phyloP scores from a whole-genome alignment of 1,140 invertebrate genomes.

The Dendroctonus valens region DNA sequence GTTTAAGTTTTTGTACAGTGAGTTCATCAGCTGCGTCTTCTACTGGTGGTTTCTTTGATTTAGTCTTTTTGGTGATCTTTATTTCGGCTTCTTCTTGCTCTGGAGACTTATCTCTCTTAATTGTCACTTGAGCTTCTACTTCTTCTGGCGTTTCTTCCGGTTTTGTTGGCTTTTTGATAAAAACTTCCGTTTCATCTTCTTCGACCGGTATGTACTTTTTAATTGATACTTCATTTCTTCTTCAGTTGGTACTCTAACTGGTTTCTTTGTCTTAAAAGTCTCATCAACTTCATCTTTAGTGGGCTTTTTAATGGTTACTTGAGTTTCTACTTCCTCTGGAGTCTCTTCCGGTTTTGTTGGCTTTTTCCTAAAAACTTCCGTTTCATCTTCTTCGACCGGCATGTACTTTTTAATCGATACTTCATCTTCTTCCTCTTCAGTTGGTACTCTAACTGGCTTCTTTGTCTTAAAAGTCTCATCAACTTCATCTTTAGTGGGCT shows the following conservation, averaged over 20 bases:
- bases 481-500: conserved; percentile 29
- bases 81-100: conserved; percentile 54
- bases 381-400: conserved; percentile 13
- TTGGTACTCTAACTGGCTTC: conserved; percentile 46
- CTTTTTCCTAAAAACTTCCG: conserved; percentile 42
- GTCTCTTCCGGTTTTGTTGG: conserved; percentile 50
- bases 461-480: conserved; percentile 32
- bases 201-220: conserved; percentile 52
- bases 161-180: conserved; percentile 51
- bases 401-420: conserved; percentile 52
- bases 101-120: conserved; percentile 42
- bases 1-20: conserved; percentile 69
- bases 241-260: conserved; percentile 46
- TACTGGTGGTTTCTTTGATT: conserved; percentile 54
- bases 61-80: conserved; percentile 54
- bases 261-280: conserved; percentile 39
- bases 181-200: conserved; percentile 18
- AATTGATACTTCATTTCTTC: conserved; percentile 34
- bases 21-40: conserved; percentile 72
- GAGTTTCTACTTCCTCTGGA: conserved; percentile 35
- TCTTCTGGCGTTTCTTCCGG: conserved; percentile 43
- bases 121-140: conserved; percentile 29
- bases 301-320: conserved; percentile 20
- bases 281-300: conserved; percentile 21
- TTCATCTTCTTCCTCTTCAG: conserved; percentile 38